Percentiles rank a stretch among this genome's conserved stretches.
Conservation (phyloP, 2,888 invertebrate genomes). For the Hyppa rectilinea region DNA sequence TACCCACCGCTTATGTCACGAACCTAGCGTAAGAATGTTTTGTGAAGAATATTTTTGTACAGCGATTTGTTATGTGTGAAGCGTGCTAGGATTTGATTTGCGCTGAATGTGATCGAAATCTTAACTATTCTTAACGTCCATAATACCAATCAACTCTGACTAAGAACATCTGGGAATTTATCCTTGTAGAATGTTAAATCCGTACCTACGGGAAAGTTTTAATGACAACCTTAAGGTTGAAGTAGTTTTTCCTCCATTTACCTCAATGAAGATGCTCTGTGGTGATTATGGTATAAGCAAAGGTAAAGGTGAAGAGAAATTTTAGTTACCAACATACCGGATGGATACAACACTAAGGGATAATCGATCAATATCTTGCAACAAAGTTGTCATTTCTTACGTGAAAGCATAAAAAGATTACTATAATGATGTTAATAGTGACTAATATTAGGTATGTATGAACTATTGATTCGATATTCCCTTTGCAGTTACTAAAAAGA, state of each 20-base stretch:
- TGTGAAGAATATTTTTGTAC: slow-evolving; percentile 40
- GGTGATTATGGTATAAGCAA: slow-evolving; percentile 11
- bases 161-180: background rate
- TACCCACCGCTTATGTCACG: slow-evolving; percentile 51
- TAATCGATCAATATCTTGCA: slow-evolving; percentile 35
- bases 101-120: slow-evolving; percentile 38
- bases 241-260: slow-evolving; percentile 1
- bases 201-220: background rate
- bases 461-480: slow-evolving; percentile 11
- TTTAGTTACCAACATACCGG: slow-evolving; percentile 3
- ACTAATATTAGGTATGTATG: background rate
- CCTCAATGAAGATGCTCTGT: slow-evolving; percentile 1
- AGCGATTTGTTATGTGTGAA: slow-evolving; percentile 35
- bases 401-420: slow-evolving; percentile 44
- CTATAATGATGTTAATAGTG: slow-evolving; percentile 32
- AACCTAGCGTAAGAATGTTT: slow-evolving; percentile 39
- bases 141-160: slow-evolving; percentile 1
- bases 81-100: slow-evolving; percentile 39
- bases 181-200: background rate
- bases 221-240: background rate
- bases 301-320: slow-evolving; percentile 31
- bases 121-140: slow-evolving; percentile 35
- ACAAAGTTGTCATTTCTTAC: slow-evolving; percentile 28
- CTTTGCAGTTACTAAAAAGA: background rate
- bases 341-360: slow-evolving; percentile 7